Conservation (phyloP, 2,113 vertebrate genomes). For the Syngnathoides biaculeatus region DNA sequence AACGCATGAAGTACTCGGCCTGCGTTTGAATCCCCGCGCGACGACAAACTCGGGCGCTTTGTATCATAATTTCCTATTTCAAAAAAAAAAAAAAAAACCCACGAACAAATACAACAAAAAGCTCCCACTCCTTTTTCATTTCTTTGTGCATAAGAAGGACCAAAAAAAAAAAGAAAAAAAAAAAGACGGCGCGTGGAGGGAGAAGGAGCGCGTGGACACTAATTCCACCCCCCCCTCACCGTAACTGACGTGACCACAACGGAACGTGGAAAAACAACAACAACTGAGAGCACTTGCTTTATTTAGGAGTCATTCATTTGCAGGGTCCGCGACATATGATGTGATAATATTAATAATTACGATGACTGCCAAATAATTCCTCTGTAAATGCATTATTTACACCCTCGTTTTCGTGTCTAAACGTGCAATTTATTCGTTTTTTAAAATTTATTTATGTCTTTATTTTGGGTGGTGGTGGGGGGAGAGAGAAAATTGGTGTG, state of each 20-base stretch:
- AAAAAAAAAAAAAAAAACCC: not conserved
- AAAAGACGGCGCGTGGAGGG: slow-evolving; percentile 60
- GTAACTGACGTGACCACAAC: no score
- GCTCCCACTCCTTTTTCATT: not conserved
- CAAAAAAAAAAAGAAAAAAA: slow-evolving; percentile 27
- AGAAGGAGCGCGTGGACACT: slow-evolving; percentile 2
- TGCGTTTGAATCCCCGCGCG: slow-evolving; percentile 75
- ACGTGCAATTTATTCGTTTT: slow-evolving; percentile 84
- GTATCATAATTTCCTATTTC: slow-evolving; percentile 74
- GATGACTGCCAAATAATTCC: slow-evolving; percentile 82
- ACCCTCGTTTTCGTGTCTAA: slow-evolving; percentile 84
- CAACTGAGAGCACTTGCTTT: slow-evolving; percentile 61
- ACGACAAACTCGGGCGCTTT: slow-evolving; percentile 57
- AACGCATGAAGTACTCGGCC: slow-evolving; percentile 98
- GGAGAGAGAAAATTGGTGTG: no score
- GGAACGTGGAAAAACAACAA: slow-evolving; percentile 1
- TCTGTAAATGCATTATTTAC: slow-evolving; percentile 89
- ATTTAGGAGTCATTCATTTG: slow-evolving; percentile 46
- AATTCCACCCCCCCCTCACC: not conserved
- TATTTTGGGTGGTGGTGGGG: no score
- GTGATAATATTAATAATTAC: slow-evolving; percentile 16
- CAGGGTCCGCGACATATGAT: slow-evolving; percentile 53
- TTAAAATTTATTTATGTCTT: no score
- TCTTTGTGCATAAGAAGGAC: slow-evolving; percentile 43
- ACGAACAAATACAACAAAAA: not conserved